Evolutionary conservation across 2,888 invertebrate genomes (phyloP), one percentile per base, ranked within the genome.

Genomic region (Trimorus sp.): DNA sequence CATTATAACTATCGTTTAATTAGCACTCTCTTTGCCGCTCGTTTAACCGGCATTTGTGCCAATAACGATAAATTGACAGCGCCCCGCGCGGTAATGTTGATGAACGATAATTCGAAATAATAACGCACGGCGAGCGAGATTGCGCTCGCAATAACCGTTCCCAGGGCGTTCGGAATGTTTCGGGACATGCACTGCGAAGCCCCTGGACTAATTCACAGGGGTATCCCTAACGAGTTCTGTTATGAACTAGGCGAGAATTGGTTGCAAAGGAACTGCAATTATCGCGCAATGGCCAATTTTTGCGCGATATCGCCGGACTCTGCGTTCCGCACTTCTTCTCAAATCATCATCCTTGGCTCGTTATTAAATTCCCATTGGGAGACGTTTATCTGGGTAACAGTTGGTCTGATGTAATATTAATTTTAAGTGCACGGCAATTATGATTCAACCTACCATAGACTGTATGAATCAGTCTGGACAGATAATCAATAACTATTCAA

Each of bases 101-200:
- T 58, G 9, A 38, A 58, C 56, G 56, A 58, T 58, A 37, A 58
- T 58, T 58, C 12, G 56, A 58, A 58, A 58, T 58, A 58, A 58
- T 58, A 38, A 58, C 36, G 36, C 37, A 58, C 37, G 36, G 56
- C 16, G 37, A 58, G 37, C n/a, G 56, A 58, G 56, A 58, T 58
- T 36, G 36, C 56, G 15, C 14, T n/a, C 51, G 42, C 42, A 42
- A 59, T 59, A 62, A 62, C 48, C 48, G 26, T n/a, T n/a, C n/a
- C n/a, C n/a, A n/a, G n/a, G n/a, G n/a, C n/a, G n/a, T 48, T 62
- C 26, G 36, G 62, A 36, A 62, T 62, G 26, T 48, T 36, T 3
- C 36, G 9, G 37, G 9, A 63, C 49, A 63, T 49, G 7, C 63
- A 36, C 37, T 37, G 36, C n/a, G 51, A 63, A 63, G 49, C 1